phyloP scores from a whole-genome alignment of 2,888 invertebrate genomes.

The Phortica okadai region DNA sequence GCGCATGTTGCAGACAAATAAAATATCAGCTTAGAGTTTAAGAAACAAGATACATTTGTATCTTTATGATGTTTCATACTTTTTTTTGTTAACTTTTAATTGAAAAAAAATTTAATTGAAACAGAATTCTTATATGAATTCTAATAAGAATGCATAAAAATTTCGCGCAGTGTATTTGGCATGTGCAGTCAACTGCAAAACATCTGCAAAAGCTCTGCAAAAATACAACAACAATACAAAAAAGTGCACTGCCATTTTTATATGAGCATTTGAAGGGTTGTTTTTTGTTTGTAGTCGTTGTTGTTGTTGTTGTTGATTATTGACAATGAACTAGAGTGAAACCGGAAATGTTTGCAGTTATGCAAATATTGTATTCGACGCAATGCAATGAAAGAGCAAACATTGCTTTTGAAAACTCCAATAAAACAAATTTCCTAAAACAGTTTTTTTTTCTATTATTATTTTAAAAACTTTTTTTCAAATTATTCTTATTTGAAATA shows the following conservation, averaged over 20 bases:
- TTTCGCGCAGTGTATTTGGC: constrained; percentile 2
- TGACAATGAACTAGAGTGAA: constrained; percentile 63
- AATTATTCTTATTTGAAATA: background rate
- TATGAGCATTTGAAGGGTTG: constrained; percentile 33
- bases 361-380: constrained; percentile 46
- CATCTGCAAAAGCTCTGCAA: constrained; percentile 34
- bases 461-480: background rate
- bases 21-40: too few species aligned
- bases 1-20: too few species aligned
- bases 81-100: too few species aligned
- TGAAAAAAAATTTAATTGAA: too few species aligned
- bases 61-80: too few species aligned
- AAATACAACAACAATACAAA: background rate
- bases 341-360: constrained; percentile 59
- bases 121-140: too few species aligned
- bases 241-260: constrained; percentile 20
- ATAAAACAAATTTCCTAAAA: background rate
- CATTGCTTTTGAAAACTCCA: background rate
- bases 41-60: too few species aligned
- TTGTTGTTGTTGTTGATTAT: constrained; percentile 44
- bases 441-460: background rate
- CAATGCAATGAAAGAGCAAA: background rate
- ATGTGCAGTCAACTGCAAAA: background rate
- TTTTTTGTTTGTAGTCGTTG: background rate
- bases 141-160: too few species aligned